Conservation (phyloP, 2,113 vertebrate species). For the Lates calcarifer region DNA sequence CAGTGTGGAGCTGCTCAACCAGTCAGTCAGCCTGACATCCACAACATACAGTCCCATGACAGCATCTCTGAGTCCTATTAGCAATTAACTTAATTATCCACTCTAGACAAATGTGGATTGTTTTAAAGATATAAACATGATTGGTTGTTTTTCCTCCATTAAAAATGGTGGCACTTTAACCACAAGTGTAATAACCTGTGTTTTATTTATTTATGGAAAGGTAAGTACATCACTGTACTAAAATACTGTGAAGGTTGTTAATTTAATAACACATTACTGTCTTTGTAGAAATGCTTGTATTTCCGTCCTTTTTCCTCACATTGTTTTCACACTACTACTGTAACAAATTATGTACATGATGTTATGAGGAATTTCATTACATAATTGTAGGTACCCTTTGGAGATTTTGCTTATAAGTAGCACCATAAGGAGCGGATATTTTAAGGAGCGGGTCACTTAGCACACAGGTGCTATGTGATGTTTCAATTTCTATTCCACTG, state of each 20-base stretch:
- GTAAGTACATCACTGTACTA: neutral
- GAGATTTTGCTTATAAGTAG: no score
- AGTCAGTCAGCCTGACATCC: constrained; percentile 30
- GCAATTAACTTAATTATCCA: constrained; percentile 22
- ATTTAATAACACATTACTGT: neutral
- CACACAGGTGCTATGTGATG: no score
- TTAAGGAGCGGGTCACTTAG: no score
- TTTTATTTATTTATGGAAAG: neutral
- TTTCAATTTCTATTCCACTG: no score
- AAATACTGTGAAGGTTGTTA: neutral
- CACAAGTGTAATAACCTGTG: neutral
- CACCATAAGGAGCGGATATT: no score
- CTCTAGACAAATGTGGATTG: neutral
- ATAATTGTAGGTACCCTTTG: no score
- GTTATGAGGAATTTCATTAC: no score
- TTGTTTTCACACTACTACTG: no score
- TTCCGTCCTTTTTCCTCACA: no score
- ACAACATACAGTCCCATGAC: constrained; percentile 31
- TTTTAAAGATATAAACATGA: neutral
- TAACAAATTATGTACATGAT: no score
- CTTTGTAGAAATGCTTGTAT: neutral
- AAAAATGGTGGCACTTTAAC: neutral
- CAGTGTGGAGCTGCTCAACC: constrained; percentile 40
- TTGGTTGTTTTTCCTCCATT: no score
- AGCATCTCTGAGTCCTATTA: constrained; percentile 18